Evolutionary conservation across 2,797 vertebrate genomes (phyloP).

Genomic region (Micromesistius poutassou): DNA sequence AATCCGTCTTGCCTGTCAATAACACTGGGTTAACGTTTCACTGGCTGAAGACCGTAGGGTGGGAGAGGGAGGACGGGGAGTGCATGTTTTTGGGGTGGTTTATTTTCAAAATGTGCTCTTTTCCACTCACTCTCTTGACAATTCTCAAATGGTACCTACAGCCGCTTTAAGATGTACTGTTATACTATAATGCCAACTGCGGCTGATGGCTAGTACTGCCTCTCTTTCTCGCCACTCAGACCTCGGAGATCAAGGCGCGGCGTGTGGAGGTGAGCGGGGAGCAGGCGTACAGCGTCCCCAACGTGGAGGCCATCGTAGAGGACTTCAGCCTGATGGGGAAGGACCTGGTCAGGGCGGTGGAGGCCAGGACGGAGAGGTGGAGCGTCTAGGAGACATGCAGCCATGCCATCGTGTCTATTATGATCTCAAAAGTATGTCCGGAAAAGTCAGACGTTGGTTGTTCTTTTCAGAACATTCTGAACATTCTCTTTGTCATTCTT

Average conservation of each 20-base stretch:
- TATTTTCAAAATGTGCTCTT: too few relatives aligned
- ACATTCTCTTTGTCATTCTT: not conserved
- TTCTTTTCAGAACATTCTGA: not conserved
- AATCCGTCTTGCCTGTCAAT: too few relatives aligned
- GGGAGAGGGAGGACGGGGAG: too few relatives aligned
- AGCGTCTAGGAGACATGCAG: constrained; percentile 66
- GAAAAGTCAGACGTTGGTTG: not conserved
- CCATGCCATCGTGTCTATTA: not conserved
- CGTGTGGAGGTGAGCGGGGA: constrained; percentile 68
- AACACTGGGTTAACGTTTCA: too few relatives aligned
- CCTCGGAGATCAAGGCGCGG: constrained; percentile 78
- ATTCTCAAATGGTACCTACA: too few relatives aligned
- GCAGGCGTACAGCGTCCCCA: constrained; percentile 76
- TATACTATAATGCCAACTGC: not conserved
- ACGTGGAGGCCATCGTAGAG: constrained; percentile 88
- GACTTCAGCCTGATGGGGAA: constrained; percentile 86
- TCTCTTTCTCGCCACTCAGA: constrained; percentile 63
- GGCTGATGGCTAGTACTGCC: not conserved
- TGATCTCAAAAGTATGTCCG: not conserved
- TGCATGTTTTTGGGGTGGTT: too few relatives aligned
- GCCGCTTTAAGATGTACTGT: not conserved
- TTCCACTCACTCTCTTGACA: too few relatives aligned
- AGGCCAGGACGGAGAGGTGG: constrained; percentile 87
- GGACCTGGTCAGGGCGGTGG: constrained; percentile 83
- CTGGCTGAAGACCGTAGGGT: too few relatives aligned